Percentiles rank a stretch among this genome's conserved stretches.
These are phyloP conservation scores for Rhyacophila evoluta DNA, from an alignment of 2,888 invertebrate genomes.

Conservation along the genomic window DNA sequence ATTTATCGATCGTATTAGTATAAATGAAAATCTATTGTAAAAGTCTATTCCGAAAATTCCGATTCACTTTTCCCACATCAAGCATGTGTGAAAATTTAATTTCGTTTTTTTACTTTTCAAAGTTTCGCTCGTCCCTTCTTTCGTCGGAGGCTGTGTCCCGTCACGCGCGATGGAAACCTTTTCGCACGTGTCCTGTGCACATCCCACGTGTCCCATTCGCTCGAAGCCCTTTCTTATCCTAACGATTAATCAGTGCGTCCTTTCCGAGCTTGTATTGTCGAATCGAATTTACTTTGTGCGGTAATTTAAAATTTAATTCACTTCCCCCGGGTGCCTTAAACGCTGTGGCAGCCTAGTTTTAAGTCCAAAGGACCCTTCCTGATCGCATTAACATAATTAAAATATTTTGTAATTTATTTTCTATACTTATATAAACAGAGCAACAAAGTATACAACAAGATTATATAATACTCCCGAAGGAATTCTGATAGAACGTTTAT, in stretches of 20 bases:
- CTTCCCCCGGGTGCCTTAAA: constrained; percentile 39
- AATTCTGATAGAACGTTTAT: too few relatives aligned
- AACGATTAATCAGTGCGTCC: constrained; percentile 23
- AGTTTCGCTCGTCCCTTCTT: not conserved
- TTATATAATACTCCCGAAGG: too few relatives aligned
- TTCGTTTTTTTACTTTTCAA: not conserved
- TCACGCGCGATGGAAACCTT: constrained; percentile 22
- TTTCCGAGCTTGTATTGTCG: constrained; percentile 11
- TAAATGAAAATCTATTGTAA: too few relatives aligned
- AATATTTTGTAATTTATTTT: too few relatives aligned
- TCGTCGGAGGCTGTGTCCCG: not conserved
- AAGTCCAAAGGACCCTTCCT: not conserved
- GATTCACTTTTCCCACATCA: not conserved
- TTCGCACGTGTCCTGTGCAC: constrained; percentile 11
- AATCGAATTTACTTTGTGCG: not conserved
- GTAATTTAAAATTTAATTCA: constrained; percentile 40
- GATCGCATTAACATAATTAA: too few relatives aligned
- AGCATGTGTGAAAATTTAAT: not conserved
- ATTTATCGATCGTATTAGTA: too few relatives aligned
- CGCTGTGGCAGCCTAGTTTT: constrained; percentile 11
- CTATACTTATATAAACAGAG: too few relatives aligned
- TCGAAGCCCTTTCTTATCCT: constrained; percentile 9
- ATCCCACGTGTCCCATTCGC: constrained; percentile 22
- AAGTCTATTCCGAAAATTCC: not conserved
- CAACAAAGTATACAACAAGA: too few relatives aligned